These are phyloP conservation scores for Lophotis ruficrista DNA, from an alignment of 2,113 vertebrate genomes.

Conservation along the genomic window DNA sequence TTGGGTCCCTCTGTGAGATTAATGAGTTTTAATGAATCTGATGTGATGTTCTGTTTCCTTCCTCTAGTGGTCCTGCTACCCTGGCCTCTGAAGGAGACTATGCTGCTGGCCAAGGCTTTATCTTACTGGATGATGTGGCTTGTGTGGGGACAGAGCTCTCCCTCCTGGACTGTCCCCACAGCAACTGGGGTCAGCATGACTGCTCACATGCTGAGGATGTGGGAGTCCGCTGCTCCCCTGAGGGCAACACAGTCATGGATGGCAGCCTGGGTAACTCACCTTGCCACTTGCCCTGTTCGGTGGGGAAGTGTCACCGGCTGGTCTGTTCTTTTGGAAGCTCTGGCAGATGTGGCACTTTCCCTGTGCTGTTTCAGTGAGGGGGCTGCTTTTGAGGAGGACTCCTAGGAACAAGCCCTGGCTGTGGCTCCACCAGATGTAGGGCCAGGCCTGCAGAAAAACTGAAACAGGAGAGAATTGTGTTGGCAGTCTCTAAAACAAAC, in stretches of 20 bases:
- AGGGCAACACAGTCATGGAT: conserved; percentile 43
- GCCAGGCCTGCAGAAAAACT: background rate
- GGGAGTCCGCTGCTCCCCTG: conserved; percentile 81
- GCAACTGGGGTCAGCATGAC: conserved; percentile 91
- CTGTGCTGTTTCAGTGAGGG: background rate
- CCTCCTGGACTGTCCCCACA: conserved; percentile 86
- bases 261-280: conserved; percentile 40
- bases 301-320: background rate
- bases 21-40: background rate
- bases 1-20: background rate
- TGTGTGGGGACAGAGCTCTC: conserved; percentile 86
- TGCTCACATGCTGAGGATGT: conserved; percentile 91
- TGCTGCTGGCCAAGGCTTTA: conserved; percentile 84
- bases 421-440: background rate
- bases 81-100: conserved; percentile 72
- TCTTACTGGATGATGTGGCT: conserved; percentile 86
- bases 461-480: background rate
- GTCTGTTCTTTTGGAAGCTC: background rate
- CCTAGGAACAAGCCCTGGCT: background rate
- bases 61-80: conserved; percentile 60
- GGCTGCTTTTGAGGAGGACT: background rate
- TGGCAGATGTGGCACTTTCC: background rate
- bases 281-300: background rate
- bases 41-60: background rate
- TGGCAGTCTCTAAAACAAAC: background rate